Conservation (phyloP, 92 coral and sea anemone species). For the Palythoa heliodiscus region DNA sequence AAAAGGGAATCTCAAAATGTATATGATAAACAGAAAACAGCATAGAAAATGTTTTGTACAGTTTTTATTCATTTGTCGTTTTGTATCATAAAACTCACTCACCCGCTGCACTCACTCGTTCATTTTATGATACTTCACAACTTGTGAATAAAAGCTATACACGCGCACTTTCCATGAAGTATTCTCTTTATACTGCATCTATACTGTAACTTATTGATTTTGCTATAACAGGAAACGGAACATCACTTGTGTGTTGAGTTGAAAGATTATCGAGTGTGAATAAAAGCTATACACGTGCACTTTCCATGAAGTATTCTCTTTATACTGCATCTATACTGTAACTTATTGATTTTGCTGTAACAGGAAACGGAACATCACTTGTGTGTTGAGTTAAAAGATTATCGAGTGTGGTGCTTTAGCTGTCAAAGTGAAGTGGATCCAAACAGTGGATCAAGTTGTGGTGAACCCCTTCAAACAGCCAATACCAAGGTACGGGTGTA, state of each 20-base stretch:
- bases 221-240: conserved; percentile 72
- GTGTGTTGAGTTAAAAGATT: conserved; percentile 73
- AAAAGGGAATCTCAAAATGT: too few relatives aligned
- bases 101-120: too few relatives aligned
- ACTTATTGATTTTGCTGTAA: background rate
- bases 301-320: too few relatives aligned
- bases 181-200: too few relatives aligned
- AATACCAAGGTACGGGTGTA: background rate
- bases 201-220: background rate
- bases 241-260: conserved; percentile 82
- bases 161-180: too few relatives aligned
- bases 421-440: conserved; percentile 84
- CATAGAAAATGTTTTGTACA: too few relatives aligned
- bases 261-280: conserved; percentile 78
- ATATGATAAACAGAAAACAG: too few relatives aligned
- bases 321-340: background rate
- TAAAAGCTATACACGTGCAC: too few relatives aligned
- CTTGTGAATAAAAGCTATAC: too few relatives aligned
- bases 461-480: conserved; percentile 26
- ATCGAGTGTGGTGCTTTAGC: conserved; percentile 92
- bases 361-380: conserved; percentile 91
- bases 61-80: too few relatives aligned
- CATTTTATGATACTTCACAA: too few relatives aligned
- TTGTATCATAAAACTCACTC: too few relatives aligned
- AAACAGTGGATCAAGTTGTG: conserved; percentile 50